phyloP scores from a whole-genome alignment of 2,113 vertebrate species.

The Capricornis sumatraensis region DNA sequence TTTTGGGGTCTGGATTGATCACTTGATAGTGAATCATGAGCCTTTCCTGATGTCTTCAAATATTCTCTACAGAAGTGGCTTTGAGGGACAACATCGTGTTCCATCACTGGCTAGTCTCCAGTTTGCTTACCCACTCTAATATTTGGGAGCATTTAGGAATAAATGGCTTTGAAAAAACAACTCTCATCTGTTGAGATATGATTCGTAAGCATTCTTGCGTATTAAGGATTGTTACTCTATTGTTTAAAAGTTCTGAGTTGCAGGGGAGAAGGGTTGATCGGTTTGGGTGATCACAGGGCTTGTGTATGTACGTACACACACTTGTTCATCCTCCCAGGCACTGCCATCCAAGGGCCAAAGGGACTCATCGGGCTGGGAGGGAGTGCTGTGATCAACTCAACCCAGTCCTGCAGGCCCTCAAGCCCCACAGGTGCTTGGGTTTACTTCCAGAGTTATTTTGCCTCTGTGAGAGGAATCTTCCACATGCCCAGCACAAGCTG shows the following conservation, averaged over 20 bases:
- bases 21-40: background rate
- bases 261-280: background rate
- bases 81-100: background rate
- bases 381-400: background rate
- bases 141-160: background rate
- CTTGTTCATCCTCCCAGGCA: background rate
- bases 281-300: background rate
- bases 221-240: background rate
- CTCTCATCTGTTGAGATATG: background rate
- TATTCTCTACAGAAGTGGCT: background rate
- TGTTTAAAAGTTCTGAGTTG: background rate
- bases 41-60: background rate
- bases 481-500: conserved; percentile 45
- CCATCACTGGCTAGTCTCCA: background rate
- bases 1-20: background rate
- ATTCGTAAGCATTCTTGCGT: background rate
- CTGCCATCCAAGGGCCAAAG: background rate
- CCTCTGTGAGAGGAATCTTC: conserved; percentile 4
- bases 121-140: background rate
- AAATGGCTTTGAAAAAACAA: background rate
- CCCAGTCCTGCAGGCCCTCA: background rate
- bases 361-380: background rate
- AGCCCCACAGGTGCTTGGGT: background rate
- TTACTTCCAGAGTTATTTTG: background rate
- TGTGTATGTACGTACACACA: background rate